A percentile compares a stretch with the other conserved stretches of the same genome.
Conservation (phyloP, 2,888 invertebrate genomes). For the Nudaria mundana region DNA sequence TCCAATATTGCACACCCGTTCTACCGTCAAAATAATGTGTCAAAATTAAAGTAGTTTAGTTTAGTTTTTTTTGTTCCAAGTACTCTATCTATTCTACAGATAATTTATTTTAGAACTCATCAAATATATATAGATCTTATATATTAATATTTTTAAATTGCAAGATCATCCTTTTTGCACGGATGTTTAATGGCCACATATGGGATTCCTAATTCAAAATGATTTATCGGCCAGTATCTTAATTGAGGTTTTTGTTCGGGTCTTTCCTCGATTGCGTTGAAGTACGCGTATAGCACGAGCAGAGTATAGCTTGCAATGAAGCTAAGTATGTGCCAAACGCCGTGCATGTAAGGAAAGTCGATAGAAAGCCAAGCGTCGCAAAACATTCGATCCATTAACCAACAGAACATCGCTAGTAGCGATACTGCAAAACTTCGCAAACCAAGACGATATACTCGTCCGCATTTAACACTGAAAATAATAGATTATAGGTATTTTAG, state of each 20-base stretch:
- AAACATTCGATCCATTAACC: slow-evolving; percentile 89
- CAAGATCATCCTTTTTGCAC: slow-evolving; percentile 69
- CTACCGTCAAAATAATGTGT: no score
- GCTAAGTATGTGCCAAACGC: slow-evolving; percentile 91
- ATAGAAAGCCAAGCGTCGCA: slow-evolving; percentile 90
- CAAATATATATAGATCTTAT: no score
- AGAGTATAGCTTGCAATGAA: slow-evolving; percentile 90
- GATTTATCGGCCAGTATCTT: slow-evolving; percentile 88
- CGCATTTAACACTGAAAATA: slow-evolving; percentile 78
- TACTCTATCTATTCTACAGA: background rate
- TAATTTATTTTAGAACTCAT: no score
- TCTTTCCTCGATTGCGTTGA: slow-evolving; percentile 86
- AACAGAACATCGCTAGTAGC: slow-evolving; percentile 86
- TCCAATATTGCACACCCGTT: no score
- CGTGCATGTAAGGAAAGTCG: slow-evolving; percentile 91
- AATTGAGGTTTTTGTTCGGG: slow-evolving; percentile 86
- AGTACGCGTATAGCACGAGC: slow-evolving; percentile 89
- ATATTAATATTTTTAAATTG: slow-evolving; percentile 72
- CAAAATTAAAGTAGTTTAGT: no score
- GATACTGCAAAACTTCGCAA: slow-evolving; percentile 85
- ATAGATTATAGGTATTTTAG: background rate
- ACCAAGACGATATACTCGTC: slow-evolving; percentile 86
- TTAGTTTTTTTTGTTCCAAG: background rate
- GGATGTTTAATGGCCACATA: slow-evolving; percentile 85
- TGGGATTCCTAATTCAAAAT: slow-evolving; percentile 89